Percentiles rank a stretch among this genome's conserved stretches.
Evolutionary conservation across 2,113 vertebrate species (phyloP).

Genomic region (Gasterosteus nipponicus): DNA sequence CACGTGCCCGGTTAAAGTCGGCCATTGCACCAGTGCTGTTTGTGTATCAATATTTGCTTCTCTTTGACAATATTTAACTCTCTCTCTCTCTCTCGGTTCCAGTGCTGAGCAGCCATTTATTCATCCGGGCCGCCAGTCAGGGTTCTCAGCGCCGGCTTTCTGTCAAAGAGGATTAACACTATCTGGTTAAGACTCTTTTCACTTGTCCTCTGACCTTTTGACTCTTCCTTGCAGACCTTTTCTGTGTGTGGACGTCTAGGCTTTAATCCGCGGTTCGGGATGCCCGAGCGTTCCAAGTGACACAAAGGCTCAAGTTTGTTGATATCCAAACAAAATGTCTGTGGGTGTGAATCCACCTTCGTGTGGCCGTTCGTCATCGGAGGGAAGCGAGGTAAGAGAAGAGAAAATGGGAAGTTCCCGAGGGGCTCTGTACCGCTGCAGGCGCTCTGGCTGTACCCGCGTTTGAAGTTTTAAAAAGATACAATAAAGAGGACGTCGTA

Average conservation of each 20-base stretch:
- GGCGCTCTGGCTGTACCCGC: too few relatives aligned
- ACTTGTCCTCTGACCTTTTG: conserved; percentile 59
- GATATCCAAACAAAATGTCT: conserved; percentile 59
- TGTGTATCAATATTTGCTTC: conserved; percentile 56
- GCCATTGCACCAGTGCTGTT: conserved; percentile 19
- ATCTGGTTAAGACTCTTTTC: conserved; percentile 76
- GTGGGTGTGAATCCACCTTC: conserved; percentile 45
- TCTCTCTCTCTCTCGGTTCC: background rate
- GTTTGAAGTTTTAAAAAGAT: background rate
- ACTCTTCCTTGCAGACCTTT: conserved; percentile 26
- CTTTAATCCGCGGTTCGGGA: background rate
- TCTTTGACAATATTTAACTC: conserved; percentile 68
- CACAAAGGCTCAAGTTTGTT: conserved; percentile 13
- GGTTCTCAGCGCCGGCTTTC: conserved; percentile 50
- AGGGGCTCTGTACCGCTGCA: background rate
- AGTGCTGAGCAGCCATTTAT: conserved; percentile 47
- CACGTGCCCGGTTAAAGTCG: background rate
- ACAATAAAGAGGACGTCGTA: background rate
- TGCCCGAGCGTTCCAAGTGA: conserved; percentile 1
- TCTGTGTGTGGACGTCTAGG: background rate
- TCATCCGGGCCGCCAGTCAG: conserved; percentile 45
- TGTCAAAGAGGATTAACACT: conserved; percentile 78
- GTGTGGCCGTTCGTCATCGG: conserved; percentile 18
- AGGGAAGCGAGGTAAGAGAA: conserved; percentile 71
- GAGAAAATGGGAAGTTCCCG: background rate